Percentiles rank a stretch among this genome's conserved stretches.
Conservation (phyloP, 2,888 invertebrate species). For the Chloroclysta siterata region DNA sequence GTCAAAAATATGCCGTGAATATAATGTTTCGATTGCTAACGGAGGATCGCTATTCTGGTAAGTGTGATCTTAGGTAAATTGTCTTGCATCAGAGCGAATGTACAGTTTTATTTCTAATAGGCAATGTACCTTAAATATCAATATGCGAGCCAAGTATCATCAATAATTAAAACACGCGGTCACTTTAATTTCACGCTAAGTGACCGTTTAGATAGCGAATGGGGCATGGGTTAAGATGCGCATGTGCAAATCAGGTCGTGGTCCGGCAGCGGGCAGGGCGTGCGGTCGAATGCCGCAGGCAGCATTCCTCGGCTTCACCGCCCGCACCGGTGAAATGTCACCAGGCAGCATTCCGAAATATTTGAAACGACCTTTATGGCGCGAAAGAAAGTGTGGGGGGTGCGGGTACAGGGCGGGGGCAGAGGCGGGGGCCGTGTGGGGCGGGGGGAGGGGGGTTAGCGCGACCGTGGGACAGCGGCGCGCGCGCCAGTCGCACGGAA, state of each 20-base stretch:
- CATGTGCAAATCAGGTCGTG: conserved; percentile 50
- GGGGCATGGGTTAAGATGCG: conserved; percentile 40
- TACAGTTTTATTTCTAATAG: conserved; percentile 1
- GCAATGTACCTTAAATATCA: neutral
- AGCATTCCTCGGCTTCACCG: conserved; percentile 70
- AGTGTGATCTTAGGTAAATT: conserved; percentile 5
- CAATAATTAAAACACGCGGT: neutral
- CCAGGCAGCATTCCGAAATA: conserved; percentile 84
- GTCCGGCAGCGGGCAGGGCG: conserved; percentile 52
- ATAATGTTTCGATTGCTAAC: conserved; percentile 25
- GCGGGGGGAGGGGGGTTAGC: conserved; percentile 74
- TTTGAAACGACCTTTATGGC: conserved; percentile 86
- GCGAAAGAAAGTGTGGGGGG: conserved; percentile 82
- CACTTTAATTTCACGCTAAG: neutral
- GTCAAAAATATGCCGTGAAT: conserved; percentile 32
- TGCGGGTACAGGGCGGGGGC: conserved; percentile 82
- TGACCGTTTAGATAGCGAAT: neutral
- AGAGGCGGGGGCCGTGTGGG: conserved; percentile 51
- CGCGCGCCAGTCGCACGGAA: conserved; percentile 83
- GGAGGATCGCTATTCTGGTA: conserved; percentile 25
- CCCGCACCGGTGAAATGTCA: conserved; percentile 81
- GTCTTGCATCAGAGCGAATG: neutral
- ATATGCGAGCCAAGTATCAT: neutral
- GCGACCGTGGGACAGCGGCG: conserved; percentile 89
- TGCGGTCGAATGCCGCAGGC: conserved; percentile 68